A percentile compares a stretch with the other conserved stretches of the same genome.
phyloP scores from a whole-genome alignment of 1,140 invertebrate genomes.

The Aricia agestis region DNA sequence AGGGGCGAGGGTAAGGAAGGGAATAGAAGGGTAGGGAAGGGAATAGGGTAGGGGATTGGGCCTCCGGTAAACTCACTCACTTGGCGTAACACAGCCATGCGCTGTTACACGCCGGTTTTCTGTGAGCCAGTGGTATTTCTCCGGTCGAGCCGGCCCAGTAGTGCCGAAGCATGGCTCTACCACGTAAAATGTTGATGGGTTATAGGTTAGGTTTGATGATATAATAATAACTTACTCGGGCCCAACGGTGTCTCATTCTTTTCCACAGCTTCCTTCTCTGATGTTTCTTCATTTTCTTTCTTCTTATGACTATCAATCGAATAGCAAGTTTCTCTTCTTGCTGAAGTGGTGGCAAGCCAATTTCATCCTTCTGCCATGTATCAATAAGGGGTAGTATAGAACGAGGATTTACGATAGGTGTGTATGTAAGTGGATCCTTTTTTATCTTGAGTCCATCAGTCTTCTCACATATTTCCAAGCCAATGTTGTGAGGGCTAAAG shows the following conservation, averaged over 20 bases:
- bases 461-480: slow-evolving; percentile 52
- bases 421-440: slow-evolving; percentile 54
- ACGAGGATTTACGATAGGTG: slow-evolving; percentile 60
- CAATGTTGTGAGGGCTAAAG: slow-evolving; percentile 49
- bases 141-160: too few relatives aligned
- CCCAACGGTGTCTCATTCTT: slow-evolving; percentile 84
- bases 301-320: slow-evolving; percentile 85
- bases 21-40: too few relatives aligned
- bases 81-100: too few relatives aligned
- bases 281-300: slow-evolving; percentile 91
- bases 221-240: slow-evolving; percentile 72
- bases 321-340: slow-evolving; percentile 80
- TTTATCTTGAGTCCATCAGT: slow-evolving; percentile 38
- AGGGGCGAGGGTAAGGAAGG: too few relatives aligned
- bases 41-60: too few relatives aligned
- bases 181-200: too few relatives aligned
- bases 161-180: too few relatives aligned
- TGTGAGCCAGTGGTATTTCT: too few relatives aligned
- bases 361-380: slow-evolving; percentile 58
- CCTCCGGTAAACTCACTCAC: too few relatives aligned
- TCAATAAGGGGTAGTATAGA: slow-evolving; percentile 66
- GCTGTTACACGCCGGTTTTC: too few relatives aligned
- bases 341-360: slow-evolving; percentile 52
- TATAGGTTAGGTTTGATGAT: too few relatives aligned
- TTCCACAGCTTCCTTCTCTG: slow-evolving; percentile 88